phyloP scores from a whole-genome alignment of 2,113 vertebrate species.

The Chionomys nivalis region DNA sequence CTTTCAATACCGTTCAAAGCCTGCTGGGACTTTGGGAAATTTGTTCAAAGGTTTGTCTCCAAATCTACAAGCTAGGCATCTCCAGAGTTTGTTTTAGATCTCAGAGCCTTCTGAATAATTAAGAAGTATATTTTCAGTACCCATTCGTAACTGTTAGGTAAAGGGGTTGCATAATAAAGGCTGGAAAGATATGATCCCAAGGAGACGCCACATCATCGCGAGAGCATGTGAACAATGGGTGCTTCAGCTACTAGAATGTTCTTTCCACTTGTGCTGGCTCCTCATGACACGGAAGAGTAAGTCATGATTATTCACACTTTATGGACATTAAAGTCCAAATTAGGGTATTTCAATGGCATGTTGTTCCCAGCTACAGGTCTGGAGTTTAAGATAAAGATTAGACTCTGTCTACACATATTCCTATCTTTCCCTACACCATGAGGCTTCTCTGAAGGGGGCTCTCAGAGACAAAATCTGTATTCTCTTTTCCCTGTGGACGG shows the following conservation, averaged over 20 bases:
- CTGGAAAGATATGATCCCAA: background rate
- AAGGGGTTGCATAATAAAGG: background rate
- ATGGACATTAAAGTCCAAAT: background rate
- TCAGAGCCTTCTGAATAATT: background rate
- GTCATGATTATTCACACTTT: background rate
- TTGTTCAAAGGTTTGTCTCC: background rate
- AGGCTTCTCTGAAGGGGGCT: background rate
- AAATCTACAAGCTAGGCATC: background rate
- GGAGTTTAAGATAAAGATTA: background rate
- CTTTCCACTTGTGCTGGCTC: background rate
- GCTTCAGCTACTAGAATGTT: background rate
- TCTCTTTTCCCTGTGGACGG: background rate
- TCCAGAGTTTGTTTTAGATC: background rate
- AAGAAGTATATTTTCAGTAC: background rate
- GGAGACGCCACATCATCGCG: background rate
- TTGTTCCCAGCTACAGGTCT: background rate
- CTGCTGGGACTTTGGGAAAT: background rate
- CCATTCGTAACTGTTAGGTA: background rate
- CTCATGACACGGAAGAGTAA: background rate
- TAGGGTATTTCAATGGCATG: background rate
- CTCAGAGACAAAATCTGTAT: background rate
- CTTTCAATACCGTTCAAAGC: background rate
- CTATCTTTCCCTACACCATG: background rate
- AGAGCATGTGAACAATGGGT: fast-evolving
- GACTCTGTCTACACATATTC: background rate